Evolutionary conservation across 2,888 invertebrate species (phyloP).

Genomic region (Dicyrtomina minuta): DNA sequence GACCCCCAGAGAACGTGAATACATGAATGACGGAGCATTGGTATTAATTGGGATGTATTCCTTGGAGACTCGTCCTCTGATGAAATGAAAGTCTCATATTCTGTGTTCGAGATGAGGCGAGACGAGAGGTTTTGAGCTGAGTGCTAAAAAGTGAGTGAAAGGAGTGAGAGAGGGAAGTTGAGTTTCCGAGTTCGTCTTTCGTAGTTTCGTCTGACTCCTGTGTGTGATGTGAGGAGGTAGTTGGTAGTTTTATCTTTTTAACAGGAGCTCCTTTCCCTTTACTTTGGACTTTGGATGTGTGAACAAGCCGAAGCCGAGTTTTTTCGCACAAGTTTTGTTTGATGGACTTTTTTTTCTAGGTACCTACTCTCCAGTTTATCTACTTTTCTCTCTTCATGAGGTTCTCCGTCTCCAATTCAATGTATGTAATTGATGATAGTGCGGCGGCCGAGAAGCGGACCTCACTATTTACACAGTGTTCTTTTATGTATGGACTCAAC

Average conservation of each 20-base stretch:
- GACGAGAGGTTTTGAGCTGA: background rate
- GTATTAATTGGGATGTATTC: slow-evolving; percentile 51
- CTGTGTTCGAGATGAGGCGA: background rate
- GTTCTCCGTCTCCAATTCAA: too few species aligned
- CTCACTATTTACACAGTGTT: slow-evolving; percentile 44
- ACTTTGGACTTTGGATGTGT: too few species aligned
- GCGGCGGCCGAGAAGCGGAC: slow-evolving; percentile 16
- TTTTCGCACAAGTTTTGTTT: slow-evolving; percentile 1
- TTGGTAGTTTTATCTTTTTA: too few species aligned
- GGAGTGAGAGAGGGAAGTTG: background rate
- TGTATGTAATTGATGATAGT: background rate
- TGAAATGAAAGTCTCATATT: slow-evolving; percentile 5
- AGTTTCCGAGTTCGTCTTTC: too few species aligned
- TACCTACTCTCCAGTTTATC: too few species aligned
- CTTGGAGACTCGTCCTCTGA: slow-evolving; percentile 45
- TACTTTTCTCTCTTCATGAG: too few species aligned
- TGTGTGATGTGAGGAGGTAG: too few species aligned
- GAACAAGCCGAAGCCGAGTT: too few species aligned
- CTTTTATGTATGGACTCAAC: slow-evolving; percentile 40
- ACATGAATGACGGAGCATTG: slow-evolving; percentile 8
- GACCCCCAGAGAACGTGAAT: slow-evolving; percentile 7
- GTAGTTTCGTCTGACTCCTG: too few species aligned
- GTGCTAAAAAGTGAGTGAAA: background rate
- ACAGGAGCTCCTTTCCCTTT: too few species aligned
- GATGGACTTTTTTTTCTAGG: slow-evolving; percentile 15